Conservation (phyloP, 2,888 invertebrate species). For the Drosophila recens region DNA sequence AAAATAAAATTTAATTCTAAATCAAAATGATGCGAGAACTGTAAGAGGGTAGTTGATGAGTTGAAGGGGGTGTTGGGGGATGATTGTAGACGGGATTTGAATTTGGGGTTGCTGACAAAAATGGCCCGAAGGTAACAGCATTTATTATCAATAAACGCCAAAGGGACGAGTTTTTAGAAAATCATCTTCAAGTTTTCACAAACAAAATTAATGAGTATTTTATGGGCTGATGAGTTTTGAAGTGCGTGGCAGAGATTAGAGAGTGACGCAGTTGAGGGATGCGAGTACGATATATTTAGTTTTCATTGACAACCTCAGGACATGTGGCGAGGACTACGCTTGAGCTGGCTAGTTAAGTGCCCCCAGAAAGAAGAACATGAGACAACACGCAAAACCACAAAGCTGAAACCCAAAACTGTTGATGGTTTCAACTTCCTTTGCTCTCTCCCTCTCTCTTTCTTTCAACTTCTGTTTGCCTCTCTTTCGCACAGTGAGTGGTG, state of each 20-base stretch:
- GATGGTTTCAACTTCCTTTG: slow-evolving; percentile 25
- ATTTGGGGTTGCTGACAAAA: slow-evolving; percentile 41
- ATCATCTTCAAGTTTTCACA: slow-evolving; percentile 35
- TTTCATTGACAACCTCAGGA: slow-evolving; percentile 25
- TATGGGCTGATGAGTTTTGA: slow-evolving; percentile 53
- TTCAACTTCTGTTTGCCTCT: slow-evolving; percentile 1
- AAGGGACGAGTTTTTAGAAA: slow-evolving; percentile 38
- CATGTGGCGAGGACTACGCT: slow-evolving; percentile 31
- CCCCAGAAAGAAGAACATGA: slow-evolving; percentile 11
- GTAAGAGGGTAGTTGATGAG: slow-evolving; percentile 10
- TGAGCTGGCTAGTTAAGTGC: slow-evolving; percentile 50
- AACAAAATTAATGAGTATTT: slow-evolving; percentile 58
- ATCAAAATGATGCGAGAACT: slow-evolving; percentile 22
- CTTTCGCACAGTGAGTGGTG: slow-evolving; percentile 44
- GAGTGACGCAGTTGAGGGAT: slow-evolving; percentile 30
- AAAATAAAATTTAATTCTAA: slow-evolving; percentile 35
- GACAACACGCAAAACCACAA: slow-evolving; percentile 34
- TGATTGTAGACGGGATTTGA: slow-evolving; percentile 8
- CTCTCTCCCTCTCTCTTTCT: slow-evolving; percentile 41
- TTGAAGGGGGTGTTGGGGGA: background rate
- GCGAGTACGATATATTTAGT: slow-evolving; percentile 14
- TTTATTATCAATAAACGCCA: slow-evolving; percentile 63
- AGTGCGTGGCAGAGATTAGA: slow-evolving; percentile 66
- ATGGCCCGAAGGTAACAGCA: slow-evolving; percentile 43
- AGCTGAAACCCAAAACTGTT: slow-evolving; percentile 57